Percentiles rank a stretch among this genome's conserved stretches.
These are phyloP conservation scores for Macrosteles quadrilineatus DNA, from an alignment of 1,140 invertebrate genomes.

Conservation along the genomic window DNA sequence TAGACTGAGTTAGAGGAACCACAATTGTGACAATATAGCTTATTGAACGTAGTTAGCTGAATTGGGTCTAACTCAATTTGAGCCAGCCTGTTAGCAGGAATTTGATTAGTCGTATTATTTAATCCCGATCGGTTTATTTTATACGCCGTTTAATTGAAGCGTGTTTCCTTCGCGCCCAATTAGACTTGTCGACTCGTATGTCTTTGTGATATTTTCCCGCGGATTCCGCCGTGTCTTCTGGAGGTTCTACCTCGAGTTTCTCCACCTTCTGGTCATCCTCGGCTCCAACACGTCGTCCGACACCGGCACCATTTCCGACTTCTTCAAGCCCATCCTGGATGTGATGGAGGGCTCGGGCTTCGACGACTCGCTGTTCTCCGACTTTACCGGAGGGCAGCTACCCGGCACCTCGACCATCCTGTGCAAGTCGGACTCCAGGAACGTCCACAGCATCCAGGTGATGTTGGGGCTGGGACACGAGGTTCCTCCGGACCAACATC, in stretches of 20 bases:
- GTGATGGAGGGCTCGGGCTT: slow-evolving; percentile 71
- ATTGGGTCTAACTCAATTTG: slow-evolving; percentile 31
- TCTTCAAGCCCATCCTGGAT: slow-evolving; percentile 22
- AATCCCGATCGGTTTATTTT: slow-evolving; percentile 21
- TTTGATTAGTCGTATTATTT: slow-evolving; percentile 28
- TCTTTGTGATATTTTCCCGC: too few species aligned
- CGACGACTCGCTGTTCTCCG: slow-evolving; percentile 73
- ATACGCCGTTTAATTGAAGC: slow-evolving; percentile 5
- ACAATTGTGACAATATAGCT: slow-evolving; percentile 28
- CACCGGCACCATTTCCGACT: slow-evolving; percentile 25
- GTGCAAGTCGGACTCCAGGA: slow-evolving; percentile 48
- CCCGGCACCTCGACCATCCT: slow-evolving; percentile 48
- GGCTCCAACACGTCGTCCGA: slow-evolving; percentile 17
- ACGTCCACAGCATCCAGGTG: slow-evolving; percentile 64
- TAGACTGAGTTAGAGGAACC: slow-evolving; percentile 12
- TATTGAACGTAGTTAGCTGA: slow-evolving; percentile 30
- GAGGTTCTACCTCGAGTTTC: too few species aligned
- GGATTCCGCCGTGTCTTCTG: too few species aligned
- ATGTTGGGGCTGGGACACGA: slow-evolving; percentile 43
- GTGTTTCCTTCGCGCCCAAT: not conserved
- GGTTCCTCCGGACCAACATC: slow-evolving; percentile 54
- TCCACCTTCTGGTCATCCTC: not conserved
- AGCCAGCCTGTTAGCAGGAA: slow-evolving; percentile 23
- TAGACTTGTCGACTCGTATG: too few species aligned
- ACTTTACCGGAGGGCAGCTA: slow-evolving; percentile 60